phyloP scores from a whole-genome alignment of 1,140 invertebrate species.

The Brachionus paranguensis region DNA sequence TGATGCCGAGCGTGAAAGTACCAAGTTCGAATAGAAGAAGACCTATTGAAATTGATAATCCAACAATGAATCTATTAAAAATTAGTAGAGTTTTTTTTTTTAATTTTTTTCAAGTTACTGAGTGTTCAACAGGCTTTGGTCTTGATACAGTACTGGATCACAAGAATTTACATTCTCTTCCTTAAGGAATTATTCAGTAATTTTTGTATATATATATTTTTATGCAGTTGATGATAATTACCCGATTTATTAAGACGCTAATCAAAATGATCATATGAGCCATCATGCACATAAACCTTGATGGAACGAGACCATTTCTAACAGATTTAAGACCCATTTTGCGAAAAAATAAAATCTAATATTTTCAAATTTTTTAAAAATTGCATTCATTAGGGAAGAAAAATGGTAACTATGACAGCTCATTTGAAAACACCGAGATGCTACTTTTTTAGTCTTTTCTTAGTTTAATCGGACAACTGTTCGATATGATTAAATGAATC shows the following conservation, averaged over 20 bases:
- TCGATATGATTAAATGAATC: too few species aligned
- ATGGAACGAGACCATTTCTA: slow-evolving; percentile 9
- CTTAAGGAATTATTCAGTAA: not conserved
- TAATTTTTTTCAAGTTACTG: not conserved
- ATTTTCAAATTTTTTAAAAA: not conserved
- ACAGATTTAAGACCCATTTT: slow-evolving; percentile 31
- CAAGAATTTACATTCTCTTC: slow-evolving; percentile 3
- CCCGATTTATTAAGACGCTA: not conserved
- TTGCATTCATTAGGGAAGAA: not conserved
- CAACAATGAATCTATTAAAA: not conserved
- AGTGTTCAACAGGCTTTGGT: not conserved
- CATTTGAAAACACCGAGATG: not conserved
- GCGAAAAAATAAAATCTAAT: not conserved
- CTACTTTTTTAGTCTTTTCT: not conserved
- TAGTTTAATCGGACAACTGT: too few species aligned
- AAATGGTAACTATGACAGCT: not conserved
- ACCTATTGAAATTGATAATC: not conserved
- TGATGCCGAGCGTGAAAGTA: not conserved
- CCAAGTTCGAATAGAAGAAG: slow-evolving; percentile 1
- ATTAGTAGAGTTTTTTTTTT: not conserved
- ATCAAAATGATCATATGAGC: slow-evolving; percentile 12
- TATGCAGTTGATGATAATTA: not conserved
- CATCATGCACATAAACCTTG: slow-evolving; percentile 19
- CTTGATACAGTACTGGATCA: not conserved
- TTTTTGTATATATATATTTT: not conserved